A percentile compares a stretch with the other conserved stretches of the same genome.
phyloP scores from a whole-genome alignment of 2,888 invertebrate genomes.

The Agrotis clavis region DNA sequence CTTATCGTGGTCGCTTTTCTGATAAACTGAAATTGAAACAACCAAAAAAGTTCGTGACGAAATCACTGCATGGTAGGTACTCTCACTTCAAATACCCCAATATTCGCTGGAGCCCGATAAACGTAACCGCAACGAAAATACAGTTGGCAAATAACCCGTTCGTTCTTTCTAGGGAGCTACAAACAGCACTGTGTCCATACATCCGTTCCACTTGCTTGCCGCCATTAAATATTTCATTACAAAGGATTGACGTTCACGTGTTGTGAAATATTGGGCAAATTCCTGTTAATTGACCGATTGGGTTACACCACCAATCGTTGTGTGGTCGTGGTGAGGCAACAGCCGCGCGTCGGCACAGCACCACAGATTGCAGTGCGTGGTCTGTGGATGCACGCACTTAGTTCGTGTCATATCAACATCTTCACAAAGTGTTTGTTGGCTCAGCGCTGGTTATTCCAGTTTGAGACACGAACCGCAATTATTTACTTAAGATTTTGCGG shows the following conservation, averaged over 20 bases:
- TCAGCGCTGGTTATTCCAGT: conserved; percentile 1
- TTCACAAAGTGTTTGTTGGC: conserved; percentile 30
- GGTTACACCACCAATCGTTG: conserved; percentile 64
- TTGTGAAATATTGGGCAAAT: conserved; percentile 66
- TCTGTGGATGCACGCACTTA: conserved; percentile 45
- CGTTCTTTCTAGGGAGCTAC: conserved; percentile 33
- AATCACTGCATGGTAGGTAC: background rate
- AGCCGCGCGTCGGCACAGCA: conserved; percentile 13
- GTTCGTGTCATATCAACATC: conserved; percentile 51
- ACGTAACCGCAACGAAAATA: conserved; percentile 21
- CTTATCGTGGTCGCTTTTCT: too few relatives aligned
- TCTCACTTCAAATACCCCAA: conserved; percentile 1
- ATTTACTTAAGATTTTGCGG: background rate
- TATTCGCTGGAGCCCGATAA: conserved; percentile 13
- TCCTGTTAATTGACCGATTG: conserved; percentile 65
- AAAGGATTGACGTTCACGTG: conserved; percentile 59
- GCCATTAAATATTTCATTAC: conserved; percentile 60
- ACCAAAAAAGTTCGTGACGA: background rate
- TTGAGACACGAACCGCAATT: conserved; percentile 16
- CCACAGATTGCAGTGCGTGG: conserved; percentile 42
- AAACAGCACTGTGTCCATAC: conserved; percentile 40
- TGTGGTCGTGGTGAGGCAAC: conserved; percentile 52
- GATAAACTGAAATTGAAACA: background rate
- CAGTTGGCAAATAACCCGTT: conserved; percentile 31
- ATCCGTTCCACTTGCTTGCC: conserved; percentile 61